Conservation (phyloP, 2,888 invertebrate species). For the Cheilosia pagana region DNA sequence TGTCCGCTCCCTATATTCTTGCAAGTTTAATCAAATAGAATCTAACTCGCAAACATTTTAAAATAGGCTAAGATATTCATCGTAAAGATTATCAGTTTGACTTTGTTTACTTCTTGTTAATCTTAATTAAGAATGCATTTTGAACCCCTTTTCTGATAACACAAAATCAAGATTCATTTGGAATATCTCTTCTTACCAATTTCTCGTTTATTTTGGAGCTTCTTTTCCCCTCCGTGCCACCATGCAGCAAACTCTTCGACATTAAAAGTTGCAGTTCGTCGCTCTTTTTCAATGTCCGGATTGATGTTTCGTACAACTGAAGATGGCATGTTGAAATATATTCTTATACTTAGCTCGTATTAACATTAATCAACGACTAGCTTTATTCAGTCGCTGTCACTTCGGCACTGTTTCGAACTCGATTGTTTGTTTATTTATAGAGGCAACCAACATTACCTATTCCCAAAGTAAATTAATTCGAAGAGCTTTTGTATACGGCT, state of each 20-base stretch:
- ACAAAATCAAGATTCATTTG: not conserved
- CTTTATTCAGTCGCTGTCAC: not conserved
- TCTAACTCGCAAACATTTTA: not conserved
- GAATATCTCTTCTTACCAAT: conserved; percentile 75
- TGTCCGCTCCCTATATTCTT: too few relatives aligned
- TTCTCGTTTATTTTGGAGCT: conserved; percentile 87
- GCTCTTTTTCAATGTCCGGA: conserved; percentile 79
- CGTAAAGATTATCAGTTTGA: not conserved
- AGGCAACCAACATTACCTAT: too few relatives aligned
- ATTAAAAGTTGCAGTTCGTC: conserved; percentile 85
- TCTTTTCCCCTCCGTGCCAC: conserved; percentile 89
- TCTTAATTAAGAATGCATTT: not conserved
- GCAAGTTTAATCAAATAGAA: not conserved
- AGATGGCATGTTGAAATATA: conserved; percentile 3
- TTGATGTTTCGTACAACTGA: conserved; percentile 71
- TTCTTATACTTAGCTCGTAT: not conserved
- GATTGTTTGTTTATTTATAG: not conserved
- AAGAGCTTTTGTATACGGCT: too few relatives aligned
- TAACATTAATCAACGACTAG: not conserved
- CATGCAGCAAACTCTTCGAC: conserved; percentile 90
- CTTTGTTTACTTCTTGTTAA: not conserved
- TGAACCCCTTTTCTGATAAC: not conserved
- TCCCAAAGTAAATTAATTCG: too few relatives aligned
- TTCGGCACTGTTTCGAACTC: not conserved
- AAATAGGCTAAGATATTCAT: not conserved